Base-by-base conservation (phyloP, 2,113 vertebrate species). In the Otus sunia region DNA sequence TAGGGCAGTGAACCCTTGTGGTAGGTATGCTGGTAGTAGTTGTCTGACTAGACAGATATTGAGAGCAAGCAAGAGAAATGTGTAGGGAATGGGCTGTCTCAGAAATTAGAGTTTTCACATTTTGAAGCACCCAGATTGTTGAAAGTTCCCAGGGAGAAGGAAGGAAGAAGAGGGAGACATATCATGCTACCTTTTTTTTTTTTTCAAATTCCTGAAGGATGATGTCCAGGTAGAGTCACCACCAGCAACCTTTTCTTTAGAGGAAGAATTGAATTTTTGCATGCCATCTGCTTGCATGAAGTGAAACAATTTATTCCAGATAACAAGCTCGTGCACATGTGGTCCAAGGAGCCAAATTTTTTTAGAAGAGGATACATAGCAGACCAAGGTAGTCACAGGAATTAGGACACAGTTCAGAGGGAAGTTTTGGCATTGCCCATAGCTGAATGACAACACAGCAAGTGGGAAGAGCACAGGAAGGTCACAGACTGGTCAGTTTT, bases 351-450 rank as follows among this genome's bases (percentile, higher is more conserved):
- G 49, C 18, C 2, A 16, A 25, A 5, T 22, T 72, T 90, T 93
- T 84, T 73, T 36, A 81, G 76, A 85, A 78, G 30, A 85, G 41
- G 80, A 92, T n/a, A 47, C 81, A 85, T 36, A 90, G 84, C 84
- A 94, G 74, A 76, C 19, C 45, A 79, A 59, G 73, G 62, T 39
- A 79, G 53, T 92, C 80, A 91, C 0, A 0, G 50, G 66, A 93
- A 86, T 92, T 79, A 86, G 82, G 85, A 90, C 62, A 50, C n/a
- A 86, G 74, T 88, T 92, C 77, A 91, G 81, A 95, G 8, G 64
- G 58, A 92, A 89, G 29, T 91, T 96, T 77, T 81, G 67, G 27
- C 76, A 45, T 92, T 87, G 56, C 80, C 94, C 22, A 50, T 41
- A 75, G 53, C 68, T 89, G 60, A 94, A 32, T 85, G 88, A 96